These are phyloP conservation scores for Drosophila subquinaria DNA, from an alignment of 2,888 invertebrate species.

Conservation along the genomic window DNA sequence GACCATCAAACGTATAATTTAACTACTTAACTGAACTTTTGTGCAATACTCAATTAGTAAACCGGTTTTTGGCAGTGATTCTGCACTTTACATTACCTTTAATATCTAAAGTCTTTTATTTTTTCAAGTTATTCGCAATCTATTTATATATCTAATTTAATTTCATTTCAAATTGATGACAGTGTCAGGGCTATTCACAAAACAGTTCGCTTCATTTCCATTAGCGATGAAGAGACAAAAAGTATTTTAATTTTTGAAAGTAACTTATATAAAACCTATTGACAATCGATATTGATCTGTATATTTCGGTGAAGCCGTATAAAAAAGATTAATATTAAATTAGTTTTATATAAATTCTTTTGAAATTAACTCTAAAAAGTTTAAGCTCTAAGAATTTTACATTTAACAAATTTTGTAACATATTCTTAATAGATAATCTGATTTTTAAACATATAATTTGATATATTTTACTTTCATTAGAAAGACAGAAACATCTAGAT, in stretches of 20 bases:
- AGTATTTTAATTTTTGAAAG: neutral
- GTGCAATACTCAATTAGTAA: slow-evolving; percentile 21
- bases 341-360: neutral
- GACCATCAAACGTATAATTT: slow-evolving; percentile 13
- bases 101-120: slow-evolving; percentile 20
- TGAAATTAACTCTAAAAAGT: too few species aligned
- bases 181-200: slow-evolving; percentile 36
- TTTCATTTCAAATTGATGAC: slow-evolving; percentile 6
- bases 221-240: neutral
- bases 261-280: neutral
- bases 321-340: neutral
- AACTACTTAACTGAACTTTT: slow-evolving; percentile 37
- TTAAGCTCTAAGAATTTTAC: too few species aligned
- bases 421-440: too few species aligned
- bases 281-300: neutral
- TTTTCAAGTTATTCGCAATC: slow-evolving; percentile 30
- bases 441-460: too few species aligned
- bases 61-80: slow-evolving; percentile 35
- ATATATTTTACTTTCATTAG: too few species aligned
- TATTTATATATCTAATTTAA: slow-evolving; percentile 24
- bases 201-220: neutral
- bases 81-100: slow-evolving; percentile 32
- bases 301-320: neutral
- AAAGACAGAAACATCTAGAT: too few species aligned
- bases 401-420: too few species aligned